phyloP scores from a whole-genome alignment of 92 coral and sea anemone genomes.

The Porites lobata region DNA sequence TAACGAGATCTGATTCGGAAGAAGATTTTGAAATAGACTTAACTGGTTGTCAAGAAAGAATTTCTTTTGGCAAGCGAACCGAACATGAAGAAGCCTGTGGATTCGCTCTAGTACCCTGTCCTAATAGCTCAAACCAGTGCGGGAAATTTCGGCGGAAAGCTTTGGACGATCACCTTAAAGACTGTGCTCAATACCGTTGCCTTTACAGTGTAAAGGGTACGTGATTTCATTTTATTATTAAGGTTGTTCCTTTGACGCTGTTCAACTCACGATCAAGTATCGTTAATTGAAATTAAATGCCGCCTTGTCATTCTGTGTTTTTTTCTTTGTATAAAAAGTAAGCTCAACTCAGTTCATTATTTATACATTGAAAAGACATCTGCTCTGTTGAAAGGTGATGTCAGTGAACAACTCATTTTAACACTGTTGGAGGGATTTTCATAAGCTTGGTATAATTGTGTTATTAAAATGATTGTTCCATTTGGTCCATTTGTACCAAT shows the following conservation, averaged over 20 bases:
- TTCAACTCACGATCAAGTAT: neutral
- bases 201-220: conserved; percentile 85
- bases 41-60: conserved; percentile 88
- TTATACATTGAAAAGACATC: neutral
- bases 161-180: conserved; percentile 84
- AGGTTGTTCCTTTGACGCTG: neutral
- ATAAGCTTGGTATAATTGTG: too few species aligned
- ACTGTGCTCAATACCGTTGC: conserved; percentile 90
- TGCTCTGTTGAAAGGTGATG: neutral
- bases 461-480: too few species aligned
- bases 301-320: neutral
- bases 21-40: conserved; percentile 91
- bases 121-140: conserved; percentile 99
- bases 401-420: neutral
- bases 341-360: neutral
- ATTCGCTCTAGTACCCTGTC: conserved; percentile 91
- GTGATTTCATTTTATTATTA: conserved; percentile 8
- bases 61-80: conserved; percentile 79
- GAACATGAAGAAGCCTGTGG: conserved; percentile 93
- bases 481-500: too few species aligned
- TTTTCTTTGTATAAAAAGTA: neutral
- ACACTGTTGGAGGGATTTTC: neutral
- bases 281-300: conserved; percentile 19
- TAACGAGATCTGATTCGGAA: conserved; percentile 93
- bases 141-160: conserved; percentile 92